A percentile compares a stretch with the other conserved stretches of the same genome.
Evolutionary conservation across 2,113 vertebrate genomes (phyloP).

Genomic region (Plotosus lineatus): DNA sequence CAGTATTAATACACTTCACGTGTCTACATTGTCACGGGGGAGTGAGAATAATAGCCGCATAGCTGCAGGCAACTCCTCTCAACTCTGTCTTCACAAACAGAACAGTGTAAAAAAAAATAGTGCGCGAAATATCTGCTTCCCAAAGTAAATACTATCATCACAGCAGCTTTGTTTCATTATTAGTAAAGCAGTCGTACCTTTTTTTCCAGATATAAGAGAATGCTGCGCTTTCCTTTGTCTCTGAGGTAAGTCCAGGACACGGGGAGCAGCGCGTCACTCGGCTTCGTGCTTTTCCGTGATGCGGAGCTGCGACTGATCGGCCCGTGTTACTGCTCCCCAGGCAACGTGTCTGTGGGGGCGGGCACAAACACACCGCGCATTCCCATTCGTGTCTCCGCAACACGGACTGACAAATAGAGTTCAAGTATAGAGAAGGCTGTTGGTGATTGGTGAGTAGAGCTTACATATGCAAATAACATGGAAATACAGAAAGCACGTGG

Average conservation of each 20-base stretch:
- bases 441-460: constrained; percentile 66
- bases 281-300: constrained; percentile 54
- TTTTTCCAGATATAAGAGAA: constrained; percentile 62
- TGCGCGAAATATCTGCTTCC: neutral
- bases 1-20: neutral
- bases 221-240: constrained; percentile 65
- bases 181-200: constrained; percentile 59
- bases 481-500: constrained; percentile 77
- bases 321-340: constrained; percentile 78
- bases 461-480: constrained; percentile 76
- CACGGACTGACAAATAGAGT: constrained; percentile 61
- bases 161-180: neutral
- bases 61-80: neutral
- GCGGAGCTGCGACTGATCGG: constrained; percentile 56
- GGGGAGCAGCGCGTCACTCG: constrained; percentile 50
- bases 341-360: constrained; percentile 79
- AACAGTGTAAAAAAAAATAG: neutral
- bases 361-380: constrained; percentile 44
- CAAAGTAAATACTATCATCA: neutral
- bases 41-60: neutral
- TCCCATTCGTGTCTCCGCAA: constrained; percentile 55
- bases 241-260: constrained; percentile 62
- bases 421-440: constrained; percentile 36
- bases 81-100: neutral
- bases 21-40: neutral